Evolutionary conservation across 2,888 invertebrate species (phyloP), one percentile per base, ranked within the genome.

Genomic region (Acleris emargana): DNA sequence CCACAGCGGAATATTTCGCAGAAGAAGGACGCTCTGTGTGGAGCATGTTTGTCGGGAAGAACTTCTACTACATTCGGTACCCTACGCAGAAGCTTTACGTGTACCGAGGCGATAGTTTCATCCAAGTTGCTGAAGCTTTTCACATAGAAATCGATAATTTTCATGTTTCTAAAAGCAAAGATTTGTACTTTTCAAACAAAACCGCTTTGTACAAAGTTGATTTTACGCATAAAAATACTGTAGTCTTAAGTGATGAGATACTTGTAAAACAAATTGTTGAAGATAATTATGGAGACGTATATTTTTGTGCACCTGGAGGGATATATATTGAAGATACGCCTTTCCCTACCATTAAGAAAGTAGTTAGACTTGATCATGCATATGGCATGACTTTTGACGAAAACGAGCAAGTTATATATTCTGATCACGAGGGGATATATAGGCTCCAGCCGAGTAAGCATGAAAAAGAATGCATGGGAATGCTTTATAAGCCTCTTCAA

Each of bases 31-130:
- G 82, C 63, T 89, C 89, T 2, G 84, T 91, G 5, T 91, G 91
- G 90, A 81, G 76, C 0, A 50, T 91, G 28, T 89, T 86, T 58
- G 77, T 90, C 1, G 79, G 82, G 47, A 79, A 76, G 67, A 82
- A 88, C 57, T 89, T 91, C 59, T 91, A 89, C 62, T 91, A 89
- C 67, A 88, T 91, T n/a, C 82, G 87, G 42, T 91, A 90, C 58
- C 91, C 90, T 0, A 71, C 73, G 0, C 90, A 90, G 50, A 87
- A 79, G 69, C 75, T 91, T 0, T 80, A 72, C 32, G 84, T 89
- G 0, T 88, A 85, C 53, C 73, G 81, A 68, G 76, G 82, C 13
- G 83, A 86, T 11, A 70, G 58, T 0, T 91, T 89, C 45, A 79
- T 83, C 0, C 73, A 70, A 66, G 89, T 91, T 0, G 74, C 80